Evolutionary conservation across 2,113 vertebrate genomes (phyloP).

Genomic region (Alethe diademata): DNA sequence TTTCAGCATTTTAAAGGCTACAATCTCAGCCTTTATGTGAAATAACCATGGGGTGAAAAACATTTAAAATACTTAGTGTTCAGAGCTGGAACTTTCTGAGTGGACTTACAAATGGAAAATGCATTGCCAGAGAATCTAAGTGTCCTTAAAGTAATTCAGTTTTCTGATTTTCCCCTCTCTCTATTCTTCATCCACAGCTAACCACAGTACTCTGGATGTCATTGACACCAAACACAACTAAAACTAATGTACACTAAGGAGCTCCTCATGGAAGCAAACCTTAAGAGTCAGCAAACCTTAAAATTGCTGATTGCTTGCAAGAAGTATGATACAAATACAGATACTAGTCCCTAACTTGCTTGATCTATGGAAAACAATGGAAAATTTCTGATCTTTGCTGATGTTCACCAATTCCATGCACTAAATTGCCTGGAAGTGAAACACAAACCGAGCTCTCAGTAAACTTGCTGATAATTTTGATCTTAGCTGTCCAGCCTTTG

Average conservation of each 20-base stretch:
- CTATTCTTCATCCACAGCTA: neutral
- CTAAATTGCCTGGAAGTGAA: neutral
- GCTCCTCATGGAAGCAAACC: neutral
- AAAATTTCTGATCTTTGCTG: neutral
- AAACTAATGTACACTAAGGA: neutral
- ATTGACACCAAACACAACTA: neutral
- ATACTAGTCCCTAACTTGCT: neutral
- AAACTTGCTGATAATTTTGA: neutral
- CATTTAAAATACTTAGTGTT: neutral
- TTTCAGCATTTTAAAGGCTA: constrained; percentile 54
- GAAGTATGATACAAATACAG: neutral
- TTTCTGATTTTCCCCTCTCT: neutral
- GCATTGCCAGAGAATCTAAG: neutral
- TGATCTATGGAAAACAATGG: neutral
- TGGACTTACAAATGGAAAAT: neutral
- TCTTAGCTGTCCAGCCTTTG: neutral
- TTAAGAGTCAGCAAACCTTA: neutral
- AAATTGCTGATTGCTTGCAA: neutral
- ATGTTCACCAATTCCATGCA: neutral
- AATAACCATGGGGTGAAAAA: constrained; percentile 18
- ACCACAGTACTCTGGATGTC: neutral
- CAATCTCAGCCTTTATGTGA: neutral
- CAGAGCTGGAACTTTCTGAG: constrained; percentile 8
- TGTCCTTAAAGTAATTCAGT: neutral
- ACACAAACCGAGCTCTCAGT: neutral